phyloP scores from a whole-genome alignment of 2,113 vertebrate genomes.

The Cryptoleucopteryx plumbea region DNA sequence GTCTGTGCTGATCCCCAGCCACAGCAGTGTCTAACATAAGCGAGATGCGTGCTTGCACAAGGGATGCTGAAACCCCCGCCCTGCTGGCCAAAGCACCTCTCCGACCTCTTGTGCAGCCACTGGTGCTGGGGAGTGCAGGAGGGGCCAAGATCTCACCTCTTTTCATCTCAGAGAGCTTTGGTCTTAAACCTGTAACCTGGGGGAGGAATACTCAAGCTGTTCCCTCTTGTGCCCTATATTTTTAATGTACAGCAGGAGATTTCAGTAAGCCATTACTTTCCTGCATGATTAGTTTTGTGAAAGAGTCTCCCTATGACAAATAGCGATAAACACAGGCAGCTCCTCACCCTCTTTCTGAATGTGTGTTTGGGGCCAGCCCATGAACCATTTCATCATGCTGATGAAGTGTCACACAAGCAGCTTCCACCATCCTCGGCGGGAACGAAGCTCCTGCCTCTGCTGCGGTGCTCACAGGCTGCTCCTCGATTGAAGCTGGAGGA shows the following conservation, averaged over 20 bases:
- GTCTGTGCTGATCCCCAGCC: neutral
- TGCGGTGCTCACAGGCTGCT: neutral
- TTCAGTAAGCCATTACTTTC: neutral
- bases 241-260: neutral
- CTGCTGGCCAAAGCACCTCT: neutral
- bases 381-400: neutral
- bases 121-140: neutral
- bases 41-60: rapidly evolving
- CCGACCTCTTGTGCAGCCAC: neutral
- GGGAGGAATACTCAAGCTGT: neutral
- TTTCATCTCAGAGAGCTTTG: neutral
- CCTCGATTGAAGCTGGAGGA: neutral
- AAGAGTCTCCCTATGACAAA: neutral
- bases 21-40: neutral
- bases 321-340: neutral
- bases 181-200: neutral
- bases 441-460: neutral
- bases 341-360: neutral
- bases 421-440: neutral
- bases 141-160: neutral
- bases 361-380: neutral
- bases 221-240: neutral
- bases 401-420: neutral
- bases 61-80: neutral
- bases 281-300: neutral